Evolutionary conservation across 2,888 invertebrate species (phyloP), one percentile per base, ranked within the genome.

Genomic region (Galeruca laticollis): DNA sequence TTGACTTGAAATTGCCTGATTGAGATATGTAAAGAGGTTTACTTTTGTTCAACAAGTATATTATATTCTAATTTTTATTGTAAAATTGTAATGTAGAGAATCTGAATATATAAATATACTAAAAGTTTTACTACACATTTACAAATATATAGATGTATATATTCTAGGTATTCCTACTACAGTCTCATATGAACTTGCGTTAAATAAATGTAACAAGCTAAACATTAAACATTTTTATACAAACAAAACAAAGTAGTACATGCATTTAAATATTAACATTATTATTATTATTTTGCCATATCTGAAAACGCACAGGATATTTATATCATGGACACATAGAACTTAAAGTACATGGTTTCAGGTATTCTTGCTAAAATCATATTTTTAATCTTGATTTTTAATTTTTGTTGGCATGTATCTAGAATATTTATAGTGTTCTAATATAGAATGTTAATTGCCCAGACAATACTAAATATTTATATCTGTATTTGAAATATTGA

Each of bases 121-220:
- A 40, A 40, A 40, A n/a, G 40, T n/a, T 40, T 40, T 6, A 40
- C 40, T 40, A 40, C 40, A 40, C n/a, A 37, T 37, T 37, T 10
- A 37, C 13, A 40, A n/a, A n/a, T 40, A 40, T 40, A 40, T 37
- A 40, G 40, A 40, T 40, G 40, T 40, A 40, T 40, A 40, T n/a
- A 40, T 40, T 40, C n/a, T 40, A 40, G 40, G 13, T 40, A 40
- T n/a, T 40, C 13, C 40, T 40, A 40, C 40, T 40, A 40, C 40
- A 40, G 40, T 40, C 40, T 40, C 40, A 40, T 40, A 40, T 40
- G 11, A 40, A 40, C 40, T 40, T 13, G n/a, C 35, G n/a, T 40
- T 40, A 40, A 40, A 40, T 13, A 40, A 40, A 40, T 40, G n/a
- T 40, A 40, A 40, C n/a, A 40, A n/a, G 13, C n/a, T n/a, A 26